Conservation (phyloP, 2,888 invertebrate species). For the Tetheella fluctuosa region DNA sequence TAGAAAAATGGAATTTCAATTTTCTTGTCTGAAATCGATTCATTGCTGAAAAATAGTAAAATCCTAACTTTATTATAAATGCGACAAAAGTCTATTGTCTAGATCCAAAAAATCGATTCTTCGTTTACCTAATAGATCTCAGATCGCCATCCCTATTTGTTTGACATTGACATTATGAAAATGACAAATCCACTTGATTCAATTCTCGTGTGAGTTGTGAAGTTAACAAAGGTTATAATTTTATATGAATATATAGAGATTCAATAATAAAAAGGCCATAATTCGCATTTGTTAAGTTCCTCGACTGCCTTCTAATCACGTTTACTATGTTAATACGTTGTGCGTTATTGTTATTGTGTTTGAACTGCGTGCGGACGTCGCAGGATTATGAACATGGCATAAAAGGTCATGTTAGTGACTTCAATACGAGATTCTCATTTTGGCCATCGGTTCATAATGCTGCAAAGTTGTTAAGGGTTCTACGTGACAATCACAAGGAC, state of each 20-base stretch:
- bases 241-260: neutral
- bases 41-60: too few species aligned
- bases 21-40: too few species aligned
- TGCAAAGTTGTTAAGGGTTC: constrained; percentile 46
- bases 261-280: too few species aligned
- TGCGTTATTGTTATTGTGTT: constrained; percentile 53
- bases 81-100: too few species aligned
- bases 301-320: neutral
- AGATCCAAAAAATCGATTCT: too few species aligned
- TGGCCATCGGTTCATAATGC: constrained; percentile 69
- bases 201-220: neutral
- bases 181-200: neutral
- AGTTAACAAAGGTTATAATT: neutral
- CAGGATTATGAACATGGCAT: constrained; percentile 40
- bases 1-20: too few species aligned
- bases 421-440: constrained; percentile 50
- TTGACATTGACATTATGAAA: too few species aligned
- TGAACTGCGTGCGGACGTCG: constrained; percentile 54
- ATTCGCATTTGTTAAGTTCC: neutral
- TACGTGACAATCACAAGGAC: constrained; percentile 39
- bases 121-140: too few species aligned
- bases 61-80: too few species aligned
- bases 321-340: constrained; percentile 53
- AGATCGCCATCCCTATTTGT: too few species aligned
- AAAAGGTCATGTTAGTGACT: constrained; percentile 35